Evolutionary conservation across 2,888 invertebrate species (phyloP).

Genomic region (Xanthia icteritia): DNA sequence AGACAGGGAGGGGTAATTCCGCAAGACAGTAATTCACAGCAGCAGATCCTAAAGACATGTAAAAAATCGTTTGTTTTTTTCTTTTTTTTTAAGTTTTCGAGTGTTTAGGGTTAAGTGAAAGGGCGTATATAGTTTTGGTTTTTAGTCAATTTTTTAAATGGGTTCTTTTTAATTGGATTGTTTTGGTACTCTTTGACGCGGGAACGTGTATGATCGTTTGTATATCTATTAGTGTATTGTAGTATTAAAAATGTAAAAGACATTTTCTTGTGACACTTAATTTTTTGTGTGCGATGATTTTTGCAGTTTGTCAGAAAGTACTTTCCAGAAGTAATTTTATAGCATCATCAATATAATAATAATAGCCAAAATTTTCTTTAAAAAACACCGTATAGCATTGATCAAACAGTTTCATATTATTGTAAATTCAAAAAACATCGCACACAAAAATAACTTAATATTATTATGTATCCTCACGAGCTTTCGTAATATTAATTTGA

Average conservation of each 20-base stretch:
- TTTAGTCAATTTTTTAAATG: conserved; percentile 50
- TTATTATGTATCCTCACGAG: conserved; percentile 83
- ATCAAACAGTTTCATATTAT: not conserved
- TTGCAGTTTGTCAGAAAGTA: conserved; percentile 13
- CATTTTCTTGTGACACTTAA: conserved; percentile 84
- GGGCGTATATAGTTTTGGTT: conserved; percentile 60
- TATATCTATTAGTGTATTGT: conserved; percentile 73
- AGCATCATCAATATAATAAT: not conserved
- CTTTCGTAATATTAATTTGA: conserved; percentile 87
- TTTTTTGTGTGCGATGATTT: conserved; percentile 55
- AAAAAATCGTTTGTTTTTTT: conserved; percentile 78
- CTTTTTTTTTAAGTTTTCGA: conserved; percentile 76
- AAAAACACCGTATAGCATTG: not conserved
- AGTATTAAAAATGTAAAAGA: conserved; percentile 86
- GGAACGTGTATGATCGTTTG: conserved; percentile 76
- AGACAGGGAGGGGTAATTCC: conserved; percentile 57
- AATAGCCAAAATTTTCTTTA: too few relatives aligned
- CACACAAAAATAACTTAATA: conserved; percentile 65
- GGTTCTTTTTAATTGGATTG: conserved; percentile 73
- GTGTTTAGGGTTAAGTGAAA: conserved; percentile 80
- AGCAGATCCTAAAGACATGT: conserved; percentile 89
- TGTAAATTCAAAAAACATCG: conserved; percentile 39
- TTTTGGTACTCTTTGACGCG: conserved; percentile 71
- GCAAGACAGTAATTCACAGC: conserved; percentile 77
- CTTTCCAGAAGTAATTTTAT: too few relatives aligned